Evolutionary conservation across 2,113 vertebrate species (phyloP).

Genomic region (Ptyas mucosa): DNA sequence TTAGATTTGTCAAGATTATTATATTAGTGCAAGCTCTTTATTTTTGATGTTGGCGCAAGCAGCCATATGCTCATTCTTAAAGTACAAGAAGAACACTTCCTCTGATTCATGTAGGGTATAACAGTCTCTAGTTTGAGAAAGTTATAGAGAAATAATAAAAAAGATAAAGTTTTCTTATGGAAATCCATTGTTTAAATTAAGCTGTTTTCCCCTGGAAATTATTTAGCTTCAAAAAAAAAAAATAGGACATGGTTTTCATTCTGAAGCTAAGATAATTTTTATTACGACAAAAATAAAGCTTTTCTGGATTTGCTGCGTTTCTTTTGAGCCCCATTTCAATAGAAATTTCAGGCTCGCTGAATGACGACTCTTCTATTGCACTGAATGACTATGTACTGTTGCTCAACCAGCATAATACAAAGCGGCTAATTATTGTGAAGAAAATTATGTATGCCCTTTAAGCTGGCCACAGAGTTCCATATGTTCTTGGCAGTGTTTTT

Average conservation of each 20-base stretch:
- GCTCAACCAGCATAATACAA: constrained; percentile 14
- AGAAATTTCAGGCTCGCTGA: neutral
- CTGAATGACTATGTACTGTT: neutral
- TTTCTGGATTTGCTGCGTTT: constrained; percentile 31
- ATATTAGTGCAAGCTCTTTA: constrained; percentile 27
- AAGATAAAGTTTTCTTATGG: constrained; percentile 1
- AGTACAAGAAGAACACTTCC: neutral
- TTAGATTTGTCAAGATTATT: constrained; percentile 19
- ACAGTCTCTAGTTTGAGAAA: constrained; percentile 7
- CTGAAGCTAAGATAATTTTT: constrained; percentile 36
- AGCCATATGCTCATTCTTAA: constrained; percentile 13
- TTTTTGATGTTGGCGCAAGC: constrained; percentile 37
- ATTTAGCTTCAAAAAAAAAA: constrained; percentile 22
- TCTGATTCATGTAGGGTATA: neutral
- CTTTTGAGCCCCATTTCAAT: constrained; percentile 13
- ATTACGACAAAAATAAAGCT: constrained; percentile 34
- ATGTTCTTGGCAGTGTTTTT: neutral
- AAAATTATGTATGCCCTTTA: constrained; percentile 30
- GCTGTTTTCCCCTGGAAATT: constrained; percentile 36
- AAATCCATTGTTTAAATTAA: neutral
- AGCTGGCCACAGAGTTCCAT: neutral
- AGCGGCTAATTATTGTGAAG: neutral
- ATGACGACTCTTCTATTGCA: neutral
- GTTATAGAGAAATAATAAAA: neutral
- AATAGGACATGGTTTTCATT: constrained; percentile 36